Base-by-base conservation (phyloP, 2,113 vertebrate genomes). In the Alethe diademata region DNA sequence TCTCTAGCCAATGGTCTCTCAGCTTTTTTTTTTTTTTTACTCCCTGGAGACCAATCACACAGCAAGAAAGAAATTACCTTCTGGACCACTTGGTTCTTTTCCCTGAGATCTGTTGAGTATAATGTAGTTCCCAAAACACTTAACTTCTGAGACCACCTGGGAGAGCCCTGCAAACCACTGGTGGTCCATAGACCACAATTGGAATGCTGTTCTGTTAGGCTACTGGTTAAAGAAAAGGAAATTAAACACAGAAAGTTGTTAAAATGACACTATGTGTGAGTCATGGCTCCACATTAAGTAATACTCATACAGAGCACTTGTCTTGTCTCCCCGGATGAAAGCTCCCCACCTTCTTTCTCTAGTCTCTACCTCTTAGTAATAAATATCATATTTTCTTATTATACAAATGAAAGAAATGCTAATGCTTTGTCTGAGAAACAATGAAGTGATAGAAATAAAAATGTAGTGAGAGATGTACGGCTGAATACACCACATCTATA, bases 221-320 rank as follows among this genome's bases (percentile, higher is more conserved):
- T 90, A 91, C 89, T 75, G 60, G 85, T 83, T 88, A 83, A 88
- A 92, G 48, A 76, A 96, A 84, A 90, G 81, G 72, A 96, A 96
- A 96, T 95, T 90, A 93, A 93, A 96, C 73, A 78, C 93, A 92
- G 79, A 96, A 86, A 95, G 54, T 48, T 97, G 75, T 93, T 94
- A 86, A 95, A 93, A 90, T 70, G 75, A 78, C 85, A 92, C 47
- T 95, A 51, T n/a, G 14, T 36, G 47, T 92, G 73, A 96, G 86
- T 93, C 93, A 94, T 86, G 65, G 45, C 33, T 89, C 36, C 50
- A 51, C 60, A 74, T 70, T 94, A 78, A 91, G 60, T 90, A 78
- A 88, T 74, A 56, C 16, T 78, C 57, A 69, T 80, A 70, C 33
- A 78, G 24, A 72, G 50, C 69, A 81, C 53, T 92, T 93, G 86